Base-by-base conservation (phyloP, 2,888 invertebrate species). In the Aproaerema taeniolella region DNA sequence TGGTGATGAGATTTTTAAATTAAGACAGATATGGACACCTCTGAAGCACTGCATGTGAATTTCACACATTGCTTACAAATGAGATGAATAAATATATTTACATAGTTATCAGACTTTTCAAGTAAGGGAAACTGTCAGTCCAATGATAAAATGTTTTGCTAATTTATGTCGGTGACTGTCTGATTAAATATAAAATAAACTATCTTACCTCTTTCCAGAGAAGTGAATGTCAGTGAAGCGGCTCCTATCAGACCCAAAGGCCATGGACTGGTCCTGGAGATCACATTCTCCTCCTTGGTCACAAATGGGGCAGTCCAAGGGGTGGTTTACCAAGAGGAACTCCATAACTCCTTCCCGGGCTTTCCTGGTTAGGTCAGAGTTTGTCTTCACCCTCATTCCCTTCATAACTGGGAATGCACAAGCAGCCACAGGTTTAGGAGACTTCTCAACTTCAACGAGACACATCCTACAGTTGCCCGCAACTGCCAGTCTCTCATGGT, bases 401-500 rank as follows among this genome's bases (percentile, higher is more conserved):
- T 99, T 99, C 98, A 99, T 98, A 0, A 99, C 99, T 0, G 99
- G 99, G 99, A 99, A 99, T 9, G 99, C 99, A 78, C 99, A 99
- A 0, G 99, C 98, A 6, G 99, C 99, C 0, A 98, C 95, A 0
- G 99, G 99, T 89, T 99, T 98, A 1, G 97, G 94, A 29, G 98
- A 96, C 73, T 96, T 98, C 73, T 99, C 99, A 8, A 99, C 98
- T 83, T 99, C 99, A 0, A 99, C 99, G 16, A 99, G 89, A 81
- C 99, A 99, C 99, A 99, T 99, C 48, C 99, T 91, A 70, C 99
- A 99, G 86, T 99, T 99, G 31, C 99, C 99, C 50, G 99, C 99
- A 17, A 99, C 95, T 3, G 99, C 97, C 41, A 99, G 89, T 36
- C 99, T 90, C 71, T 99, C 99, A 87, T 99, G 99, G 76, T 99